phyloP scores from a whole-genome alignment of 1,140 invertebrate species.

The Spodoptera litura region DNA sequence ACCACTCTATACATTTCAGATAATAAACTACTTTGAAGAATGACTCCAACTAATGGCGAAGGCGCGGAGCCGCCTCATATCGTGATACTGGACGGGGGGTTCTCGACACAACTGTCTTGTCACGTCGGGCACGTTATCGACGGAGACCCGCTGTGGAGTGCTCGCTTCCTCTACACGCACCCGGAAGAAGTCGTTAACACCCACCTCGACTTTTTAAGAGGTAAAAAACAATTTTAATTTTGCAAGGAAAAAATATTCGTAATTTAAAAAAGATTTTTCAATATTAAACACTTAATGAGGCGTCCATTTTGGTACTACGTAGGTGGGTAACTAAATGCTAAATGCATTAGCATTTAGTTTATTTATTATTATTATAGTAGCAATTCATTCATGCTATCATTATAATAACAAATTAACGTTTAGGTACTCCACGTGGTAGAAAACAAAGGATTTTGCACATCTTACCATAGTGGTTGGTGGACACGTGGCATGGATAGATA shows the following conservation, averaged over 20 bases:
- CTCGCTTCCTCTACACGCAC: slow-evolving; percentile 90
- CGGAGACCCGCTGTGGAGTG: slow-evolving; percentile 93
- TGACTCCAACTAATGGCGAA: slow-evolving; percentile 74
- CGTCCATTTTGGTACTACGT: not conserved
- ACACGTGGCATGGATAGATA: not conserved
- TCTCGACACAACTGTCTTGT: slow-evolving; percentile 91
- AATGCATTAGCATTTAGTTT: no score
- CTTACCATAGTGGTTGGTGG: not conserved
- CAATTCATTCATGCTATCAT: no score
- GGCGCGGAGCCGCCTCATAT: slow-evolving; percentile 76
- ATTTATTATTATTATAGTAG: no score
- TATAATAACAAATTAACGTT: not conserved
- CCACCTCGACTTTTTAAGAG: slow-evolving; percentile 92
- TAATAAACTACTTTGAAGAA: slow-evolving; percentile 43
- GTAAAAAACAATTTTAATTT: slow-evolving; percentile 59
- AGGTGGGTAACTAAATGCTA: no score
- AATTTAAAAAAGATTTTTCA: slow-evolving; percentile 7
- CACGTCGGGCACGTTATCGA: slow-evolving; percentile 90
- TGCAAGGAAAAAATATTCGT: not conserved
- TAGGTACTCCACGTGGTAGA: not conserved
- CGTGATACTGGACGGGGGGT: slow-evolving; percentile 91
- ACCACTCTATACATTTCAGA: not conserved
- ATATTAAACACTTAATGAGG: not conserved
- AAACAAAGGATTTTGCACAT: not conserved
- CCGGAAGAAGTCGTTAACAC: slow-evolving; percentile 90